Percentiles rank a stretch among this genome's conserved stretches.
Conservation (phyloP, 2,113 vertebrate genomes). For the Pygoscelis adeliae region DNA sequence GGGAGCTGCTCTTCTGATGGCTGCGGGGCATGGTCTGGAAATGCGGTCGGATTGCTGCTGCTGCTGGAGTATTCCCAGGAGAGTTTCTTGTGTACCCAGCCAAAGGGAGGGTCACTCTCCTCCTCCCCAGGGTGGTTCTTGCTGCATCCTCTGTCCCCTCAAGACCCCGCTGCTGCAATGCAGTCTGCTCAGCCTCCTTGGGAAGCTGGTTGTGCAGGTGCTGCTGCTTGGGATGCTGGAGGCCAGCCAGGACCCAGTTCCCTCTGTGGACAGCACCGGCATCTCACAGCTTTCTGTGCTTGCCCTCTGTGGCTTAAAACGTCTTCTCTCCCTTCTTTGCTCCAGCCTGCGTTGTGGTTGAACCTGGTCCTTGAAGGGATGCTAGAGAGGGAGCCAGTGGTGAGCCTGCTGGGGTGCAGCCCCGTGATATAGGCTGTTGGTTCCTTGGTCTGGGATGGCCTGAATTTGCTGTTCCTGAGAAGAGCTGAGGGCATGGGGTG, state of each 20-base stretch:
- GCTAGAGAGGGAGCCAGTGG: neutral
- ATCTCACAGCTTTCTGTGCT: neutral
- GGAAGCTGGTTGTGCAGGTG: neutral
- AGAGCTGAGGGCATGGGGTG: neutral
- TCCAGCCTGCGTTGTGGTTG: neutral
- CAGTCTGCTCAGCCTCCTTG: neutral
- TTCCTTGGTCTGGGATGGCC: neutral
- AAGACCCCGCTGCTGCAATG: neutral
- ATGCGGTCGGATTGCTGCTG: neutral
- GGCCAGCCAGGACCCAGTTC: neutral
- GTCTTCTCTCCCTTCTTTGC: neutral
- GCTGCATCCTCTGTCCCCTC: neutral
- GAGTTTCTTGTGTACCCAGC: neutral
- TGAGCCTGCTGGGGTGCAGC: neutral
- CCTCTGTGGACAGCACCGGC: fast-evolving
- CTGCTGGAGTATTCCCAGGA: neutral
- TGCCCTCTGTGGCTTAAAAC: neutral
- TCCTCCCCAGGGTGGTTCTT: neutral
- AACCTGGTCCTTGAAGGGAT: neutral
- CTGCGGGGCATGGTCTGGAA: neutral
- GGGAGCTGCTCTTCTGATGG: neutral
- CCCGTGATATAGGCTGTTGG: neutral
- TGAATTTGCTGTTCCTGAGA: neutral
- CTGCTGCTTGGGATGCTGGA: slow-evolving; percentile 23
- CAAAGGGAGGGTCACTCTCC: neutral